These are phyloP conservation scores for Drosophila busckii DNA, from an alignment of 1,140 invertebrate genomes.

Conservation along the genomic window DNA sequence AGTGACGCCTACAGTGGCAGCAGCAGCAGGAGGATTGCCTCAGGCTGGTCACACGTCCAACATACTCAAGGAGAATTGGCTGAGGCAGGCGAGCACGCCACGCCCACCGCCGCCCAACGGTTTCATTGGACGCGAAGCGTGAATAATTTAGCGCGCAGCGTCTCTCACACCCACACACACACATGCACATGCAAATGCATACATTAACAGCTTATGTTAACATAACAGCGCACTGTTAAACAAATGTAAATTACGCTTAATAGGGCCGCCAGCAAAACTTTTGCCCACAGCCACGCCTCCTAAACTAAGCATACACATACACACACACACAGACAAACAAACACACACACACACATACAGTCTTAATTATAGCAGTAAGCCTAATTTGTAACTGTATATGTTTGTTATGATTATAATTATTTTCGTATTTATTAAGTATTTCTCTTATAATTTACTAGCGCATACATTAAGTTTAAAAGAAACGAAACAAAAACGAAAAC, in stretches of 20 bases:
- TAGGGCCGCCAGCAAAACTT: slow-evolving; percentile 44
- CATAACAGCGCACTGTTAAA: slow-evolving; percentile 7
- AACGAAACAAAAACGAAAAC: slow-evolving; percentile 16
- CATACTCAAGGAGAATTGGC: slow-evolving; percentile 68
- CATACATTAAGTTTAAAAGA: slow-evolving; percentile 10
- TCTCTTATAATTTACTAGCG: slow-evolving; percentile 57
- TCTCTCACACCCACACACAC: background rate
- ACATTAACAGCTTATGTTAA: too few relatives aligned
- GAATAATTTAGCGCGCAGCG: slow-evolving; percentile 12
- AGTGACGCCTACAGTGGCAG: slow-evolving; percentile 8
- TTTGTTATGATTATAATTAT: slow-evolving; percentile 28
- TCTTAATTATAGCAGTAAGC: slow-evolving; percentile 19
- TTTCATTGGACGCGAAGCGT: slow-evolving; percentile 73
- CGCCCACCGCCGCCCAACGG: slow-evolving; percentile 68
- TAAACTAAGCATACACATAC: too few relatives aligned
- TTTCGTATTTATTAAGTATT: slow-evolving; percentile 70
- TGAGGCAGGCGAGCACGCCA: slow-evolving; percentile 37
- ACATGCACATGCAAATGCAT: slow-evolving; percentile 6
- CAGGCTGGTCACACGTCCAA: slow-evolving; percentile 48
- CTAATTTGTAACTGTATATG: slow-evolving; percentile 21
- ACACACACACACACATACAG: too few relatives aligned
- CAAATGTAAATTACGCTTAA: slow-evolving; percentile 29
- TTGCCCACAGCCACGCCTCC: slow-evolving; percentile 47
- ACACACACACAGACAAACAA: too few relatives aligned
- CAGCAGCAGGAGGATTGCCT: slow-evolving; percentile 1